These are phyloP conservation scores for Xiphorhynchus erythropygius DNA, from an alignment of 2,797 vertebrate genomes.

Conservation along the genomic window DNA sequence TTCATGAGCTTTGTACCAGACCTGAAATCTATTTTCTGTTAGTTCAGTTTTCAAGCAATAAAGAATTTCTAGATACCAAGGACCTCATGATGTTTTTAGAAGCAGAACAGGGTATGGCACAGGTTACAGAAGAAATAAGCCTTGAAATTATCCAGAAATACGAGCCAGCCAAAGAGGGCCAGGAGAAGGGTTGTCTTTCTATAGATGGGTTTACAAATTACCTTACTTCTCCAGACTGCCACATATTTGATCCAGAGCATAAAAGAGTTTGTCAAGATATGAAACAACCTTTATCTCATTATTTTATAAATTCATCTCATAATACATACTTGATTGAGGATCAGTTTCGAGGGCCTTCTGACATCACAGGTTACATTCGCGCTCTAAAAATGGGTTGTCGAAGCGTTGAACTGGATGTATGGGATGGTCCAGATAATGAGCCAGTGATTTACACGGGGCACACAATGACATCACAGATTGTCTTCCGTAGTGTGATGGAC, in stretches of 20 bases:
- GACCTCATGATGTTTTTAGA: conserved; percentile 99
- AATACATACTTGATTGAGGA: conserved; percentile 99
- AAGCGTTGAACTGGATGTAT: conserved; percentile 94
- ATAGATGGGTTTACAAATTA: conserved; percentile 97
- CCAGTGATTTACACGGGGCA: conserved; percentile 97
- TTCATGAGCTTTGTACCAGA: conserved; percentile 97
- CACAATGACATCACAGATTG: conserved; percentile 97
- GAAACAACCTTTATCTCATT: conserved; percentile 95
- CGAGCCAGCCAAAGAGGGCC: conserved; percentile 93
- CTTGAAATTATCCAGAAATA: conserved; percentile 93
- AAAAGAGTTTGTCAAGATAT: conserved; percentile 97
- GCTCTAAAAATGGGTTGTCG: conserved; percentile 98
- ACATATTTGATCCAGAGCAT: conserved; percentile 97
- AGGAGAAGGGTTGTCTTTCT: conserved; percentile 91
- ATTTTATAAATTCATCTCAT: conserved; percentile 97
- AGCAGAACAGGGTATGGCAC: conserved; percentile 96
- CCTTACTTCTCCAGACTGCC: conserved; percentile 94
- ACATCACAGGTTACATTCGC: conserved; percentile 96
- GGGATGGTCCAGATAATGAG: conserved; percentile 95
- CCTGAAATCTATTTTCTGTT: conserved; percentile 99
- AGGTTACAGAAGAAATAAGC: conserved; percentile 94
- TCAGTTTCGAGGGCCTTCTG: conserved; percentile 96
- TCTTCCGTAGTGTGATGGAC: conserved; percentile 94
- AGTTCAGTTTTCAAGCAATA: conserved; percentile 99
- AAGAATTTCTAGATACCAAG: conserved; percentile 96